A percentile compares a stretch with the other conserved stretches of the same genome.
Evolutionary conservation across 2,888 invertebrate genomes (phyloP).

Genomic region (Andrena hattorfiana): DNA sequence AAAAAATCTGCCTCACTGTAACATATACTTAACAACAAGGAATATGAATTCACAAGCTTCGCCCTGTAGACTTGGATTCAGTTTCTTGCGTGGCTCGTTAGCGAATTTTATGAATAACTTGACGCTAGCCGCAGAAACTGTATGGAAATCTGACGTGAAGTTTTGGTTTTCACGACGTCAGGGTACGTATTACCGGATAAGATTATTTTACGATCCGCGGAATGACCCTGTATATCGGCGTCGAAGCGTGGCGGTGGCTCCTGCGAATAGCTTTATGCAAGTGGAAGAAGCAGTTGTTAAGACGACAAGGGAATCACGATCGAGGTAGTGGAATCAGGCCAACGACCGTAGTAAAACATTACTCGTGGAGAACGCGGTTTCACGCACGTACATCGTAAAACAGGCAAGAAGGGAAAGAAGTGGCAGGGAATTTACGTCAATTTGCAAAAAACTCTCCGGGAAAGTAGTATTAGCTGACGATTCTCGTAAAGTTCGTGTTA

Average conservation of each 20-base stretch:
- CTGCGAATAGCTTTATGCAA: constrained; percentile 47
- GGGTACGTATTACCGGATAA: neutral
- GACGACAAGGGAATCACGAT: constrained; percentile 47
- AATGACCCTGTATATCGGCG: constrained; percentile 8
- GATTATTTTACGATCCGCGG: constrained; percentile 32
- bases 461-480: constrained; percentile 75
- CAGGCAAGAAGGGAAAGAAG: constrained; percentile 28
- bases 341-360: constrained; percentile 66
- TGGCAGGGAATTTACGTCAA: constrained; percentile 70
- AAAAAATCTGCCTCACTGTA: too few species aligned
- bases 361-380: constrained; percentile 51
- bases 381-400: constrained; percentile 65
- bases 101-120: constrained; percentile 22
- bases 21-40: neutral
- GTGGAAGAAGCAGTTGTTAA: constrained; percentile 41
- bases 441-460: constrained; percentile 74
- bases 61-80: neutral
- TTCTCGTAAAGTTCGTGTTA: constrained; percentile 73
- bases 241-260: constrained; percentile 22
- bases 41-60: neutral
- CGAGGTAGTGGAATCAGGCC: constrained; percentile 51
- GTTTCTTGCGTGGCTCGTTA: neutral
- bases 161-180: constrained; percentile 12
- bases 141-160: constrained; percentile 32
- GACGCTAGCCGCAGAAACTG: neutral